Base-by-base conservation (phyloP, 2,797 vertebrate genomes). In the Anabacerthia variegaticeps region DNA sequence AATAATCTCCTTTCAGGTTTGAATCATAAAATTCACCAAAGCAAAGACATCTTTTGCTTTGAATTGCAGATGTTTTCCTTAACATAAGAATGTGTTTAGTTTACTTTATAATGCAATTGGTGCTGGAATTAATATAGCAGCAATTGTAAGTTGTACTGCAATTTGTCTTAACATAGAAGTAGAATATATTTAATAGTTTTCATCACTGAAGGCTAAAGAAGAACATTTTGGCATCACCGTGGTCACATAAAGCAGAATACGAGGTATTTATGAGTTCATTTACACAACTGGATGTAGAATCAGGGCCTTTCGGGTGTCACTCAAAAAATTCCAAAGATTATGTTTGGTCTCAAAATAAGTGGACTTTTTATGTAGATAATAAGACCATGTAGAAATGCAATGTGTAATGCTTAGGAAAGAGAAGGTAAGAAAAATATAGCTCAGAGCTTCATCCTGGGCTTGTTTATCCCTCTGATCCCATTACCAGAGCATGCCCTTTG, bases 61-160 rank as follows among this genome's bases (percentile, higher is more conserved):
- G 88, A 96, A 94, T 67, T 85, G 74, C 62, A 92, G 85, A 84
- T 82, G 59, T 82, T 89, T 94, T 92, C 68, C 61, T 95, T 82
- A 66, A 93, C 12, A 94, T 52, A 94, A 94, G 74, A 96, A 58
- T 85, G 56, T 34, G 74, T 85, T 95, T 89, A 85, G 77, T 95
- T 87, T 91, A 87, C 96, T 96, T 73, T 85, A 75, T 91, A 95
- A 92, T 85, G 54, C 72, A 54, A 66, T 63, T 93, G 73, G 86
- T 96, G 91, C 39, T 96, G 85, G 36, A 96, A 44, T 78, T 94
- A 95, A 92, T 54, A 76, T 34, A 80, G 46, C 55, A 91, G 58
- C 89, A 93, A 48, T 71, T 90, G 37, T 61, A 74, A 93, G 48
- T 72, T 89, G 34, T 55, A 74, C 61, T 94, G 76, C 14, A 56